Conservation (phyloP, 2,113 vertebrate genomes). For the Vidua chalybeata region DNA sequence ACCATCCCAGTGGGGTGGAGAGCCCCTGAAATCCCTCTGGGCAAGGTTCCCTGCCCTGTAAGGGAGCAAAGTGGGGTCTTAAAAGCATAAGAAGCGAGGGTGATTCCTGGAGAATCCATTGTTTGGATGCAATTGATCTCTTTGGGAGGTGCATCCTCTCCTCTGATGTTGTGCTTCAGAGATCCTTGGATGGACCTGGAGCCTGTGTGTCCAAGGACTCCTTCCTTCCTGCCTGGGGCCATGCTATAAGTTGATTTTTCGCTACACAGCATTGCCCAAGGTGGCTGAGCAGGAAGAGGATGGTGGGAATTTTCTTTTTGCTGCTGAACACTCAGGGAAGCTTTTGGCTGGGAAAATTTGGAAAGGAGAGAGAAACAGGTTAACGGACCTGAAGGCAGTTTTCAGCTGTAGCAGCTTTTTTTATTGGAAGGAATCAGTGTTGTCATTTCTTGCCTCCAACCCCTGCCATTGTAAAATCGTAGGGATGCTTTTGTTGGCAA, state of each 20-base stretch:
- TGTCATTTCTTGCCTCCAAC: neutral
- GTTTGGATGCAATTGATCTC: neutral
- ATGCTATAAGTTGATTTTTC: neutral
- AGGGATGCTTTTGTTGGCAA: neutral
- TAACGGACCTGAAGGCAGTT: neutral
- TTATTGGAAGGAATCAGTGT: neutral
- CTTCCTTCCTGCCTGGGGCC: neutral
- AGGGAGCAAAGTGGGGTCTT: neutral
- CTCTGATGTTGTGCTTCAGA: neutral
- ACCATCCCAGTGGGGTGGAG: neutral
- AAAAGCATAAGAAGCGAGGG: neutral
- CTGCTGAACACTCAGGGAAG: neutral
- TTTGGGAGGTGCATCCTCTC: neutral
- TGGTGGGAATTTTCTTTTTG: neutral
- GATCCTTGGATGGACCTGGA: neutral
- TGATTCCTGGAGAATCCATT: neutral
- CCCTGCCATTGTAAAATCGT: neutral
- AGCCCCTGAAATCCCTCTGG: neutral
- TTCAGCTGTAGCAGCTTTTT: neutral
- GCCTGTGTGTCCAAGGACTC: neutral
- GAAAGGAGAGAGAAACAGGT: neutral
- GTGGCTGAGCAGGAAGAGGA: neutral
- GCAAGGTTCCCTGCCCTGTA: neutral
- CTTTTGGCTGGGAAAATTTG: neutral
- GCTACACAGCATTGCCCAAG: accelerated